These are phyloP conservation scores for Laothoe populi DNA, from an alignment of 2,888 invertebrate species.

Conservation along the genomic window DNA sequence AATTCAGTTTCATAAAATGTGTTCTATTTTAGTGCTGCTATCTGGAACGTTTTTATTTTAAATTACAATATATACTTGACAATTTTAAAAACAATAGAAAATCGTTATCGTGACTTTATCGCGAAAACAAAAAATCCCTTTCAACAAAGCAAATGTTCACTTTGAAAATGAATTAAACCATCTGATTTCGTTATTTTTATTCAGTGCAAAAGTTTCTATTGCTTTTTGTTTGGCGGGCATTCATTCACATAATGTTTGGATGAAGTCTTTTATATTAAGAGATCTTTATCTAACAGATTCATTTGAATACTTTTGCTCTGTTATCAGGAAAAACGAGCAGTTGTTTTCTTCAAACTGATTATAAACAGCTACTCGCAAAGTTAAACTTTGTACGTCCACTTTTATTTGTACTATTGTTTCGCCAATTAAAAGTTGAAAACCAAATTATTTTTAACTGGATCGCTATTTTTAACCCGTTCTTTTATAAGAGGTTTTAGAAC, in stretches of 20 bases:
- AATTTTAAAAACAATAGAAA: slow-evolving; percentile 3
- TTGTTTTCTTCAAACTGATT: slow-evolving; percentile 55
- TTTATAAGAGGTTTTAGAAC: not conserved
- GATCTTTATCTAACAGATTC: slow-evolving; percentile 74
- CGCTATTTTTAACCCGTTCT: slow-evolving; percentile 12
- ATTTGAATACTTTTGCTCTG: slow-evolving; percentile 70
- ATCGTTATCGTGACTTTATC: slow-evolving; percentile 28
- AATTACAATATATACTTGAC: no score
- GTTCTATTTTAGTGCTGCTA: not conserved
- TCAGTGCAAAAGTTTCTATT: slow-evolving; percentile 76
- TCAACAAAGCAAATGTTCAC: slow-evolving; percentile 47
- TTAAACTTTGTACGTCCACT: slow-evolving; percentile 5
- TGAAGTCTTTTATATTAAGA: slow-evolving; percentile 58
- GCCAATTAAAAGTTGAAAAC: slow-evolving; percentile 34
- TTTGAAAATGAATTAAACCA: slow-evolving; percentile 68
- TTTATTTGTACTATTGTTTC: slow-evolving; percentile 27
- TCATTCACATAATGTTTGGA: slow-evolving; percentile 62
- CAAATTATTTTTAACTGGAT: slow-evolving; percentile 20
- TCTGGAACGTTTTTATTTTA: no score
- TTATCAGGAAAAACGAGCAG: slow-evolving; percentile 21
- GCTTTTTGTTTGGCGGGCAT: slow-evolving; percentile 60
- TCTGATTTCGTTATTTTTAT: slow-evolving; percentile 73
- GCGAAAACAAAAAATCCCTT: slow-evolving; percentile 18
- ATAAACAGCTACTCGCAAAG: slow-evolving; percentile 12
- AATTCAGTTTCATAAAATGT: no score